phyloP scores from a whole-genome alignment of 2,888 invertebrate species.

The Agonopterix arenella region DNA sequence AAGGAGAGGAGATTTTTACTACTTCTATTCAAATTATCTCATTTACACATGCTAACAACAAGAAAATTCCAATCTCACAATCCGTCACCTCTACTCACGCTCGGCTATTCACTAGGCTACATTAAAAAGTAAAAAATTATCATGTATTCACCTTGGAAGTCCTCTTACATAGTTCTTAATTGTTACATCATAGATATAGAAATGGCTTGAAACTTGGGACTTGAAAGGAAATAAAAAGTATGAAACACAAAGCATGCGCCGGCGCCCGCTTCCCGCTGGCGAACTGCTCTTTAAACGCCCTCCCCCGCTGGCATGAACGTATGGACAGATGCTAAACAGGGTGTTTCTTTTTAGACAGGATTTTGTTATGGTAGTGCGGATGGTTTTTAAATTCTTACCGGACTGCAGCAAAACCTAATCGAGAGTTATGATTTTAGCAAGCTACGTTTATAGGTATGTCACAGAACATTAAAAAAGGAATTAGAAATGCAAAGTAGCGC shows the following conservation, averaged over 20 bases:
- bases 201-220: too few relatives aligned
- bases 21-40: too few relatives aligned
- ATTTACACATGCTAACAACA: not conserved
- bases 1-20: too few relatives aligned
- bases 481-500: too few relatives aligned
- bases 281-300: constrained; percentile 53
- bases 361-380: not conserved
- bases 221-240: constrained; percentile 4
- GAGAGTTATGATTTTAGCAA: too few relatives aligned
- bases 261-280: constrained; percentile 67
- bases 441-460: too few relatives aligned
- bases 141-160: too few relatives aligned
- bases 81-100: constrained; percentile 19
- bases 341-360: constrained; percentile 11
- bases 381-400: too few relatives aligned
- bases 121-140: constrained; percentile 15
- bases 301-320: constrained; percentile 49
- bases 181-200: too few relatives aligned
- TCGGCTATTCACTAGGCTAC: constrained; percentile 8
- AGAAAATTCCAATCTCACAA: constrained; percentile 17
- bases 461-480: too few relatives aligned
- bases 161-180: too few relatives aligned
- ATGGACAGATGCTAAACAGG: constrained; percentile 32
- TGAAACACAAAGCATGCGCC: constrained; percentile 56
- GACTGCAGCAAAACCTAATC: too few relatives aligned